Evolutionary conservation across 2,113 vertebrate species (phyloP), one percentile per base, ranked within the genome.

Genomic region (Morone saxatilis): DNA sequence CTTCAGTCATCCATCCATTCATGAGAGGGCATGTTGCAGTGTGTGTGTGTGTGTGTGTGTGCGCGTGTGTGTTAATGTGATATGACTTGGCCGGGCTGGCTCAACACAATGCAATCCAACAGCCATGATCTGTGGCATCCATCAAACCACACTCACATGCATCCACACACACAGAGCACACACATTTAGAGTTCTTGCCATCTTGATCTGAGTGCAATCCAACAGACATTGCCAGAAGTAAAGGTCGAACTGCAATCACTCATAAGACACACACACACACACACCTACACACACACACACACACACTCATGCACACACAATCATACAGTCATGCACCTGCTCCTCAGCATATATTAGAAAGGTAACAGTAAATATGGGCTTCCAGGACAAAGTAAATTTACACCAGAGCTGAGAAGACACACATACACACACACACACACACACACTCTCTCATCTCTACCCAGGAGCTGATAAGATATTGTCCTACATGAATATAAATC

Each of bases 191-290:
- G 82, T 65, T 75, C 76, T 85, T 89, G 82, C 91, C 78, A 89
- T 92, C 86, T 90, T 91, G 85, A 90, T 91, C 84, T 60, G 83
- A 91, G 78, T 41, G 62, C 86, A 88, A 85, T 91, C 88, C 92
- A 91, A 68, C 48, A 93, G 81, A 81, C 82, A 76, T 71, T 91
- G 89, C 88, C 91, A 92, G 82, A 90, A 81, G 86, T 78, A 92
- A 89, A 92, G 88, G 90, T 90, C 81, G 79, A 81, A 86, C 84
- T 71, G 78, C 84, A 91, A 88, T 93, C 89, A 85, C 73, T 90
- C 86, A 88, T 85, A 76, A 76, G 38, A 61, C 59, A 69, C 76
- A 66, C 61, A 79, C n/a, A 60, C 50, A 36, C 73, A 78, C 62
- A 66, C 73, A 51, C 56, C 74, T 73, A 63, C 81, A 66, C 41